Evolutionary conservation across 2,797 vertebrate genomes (phyloP).

Genomic region (Lepidocolaptes lacrymiger): DNA sequence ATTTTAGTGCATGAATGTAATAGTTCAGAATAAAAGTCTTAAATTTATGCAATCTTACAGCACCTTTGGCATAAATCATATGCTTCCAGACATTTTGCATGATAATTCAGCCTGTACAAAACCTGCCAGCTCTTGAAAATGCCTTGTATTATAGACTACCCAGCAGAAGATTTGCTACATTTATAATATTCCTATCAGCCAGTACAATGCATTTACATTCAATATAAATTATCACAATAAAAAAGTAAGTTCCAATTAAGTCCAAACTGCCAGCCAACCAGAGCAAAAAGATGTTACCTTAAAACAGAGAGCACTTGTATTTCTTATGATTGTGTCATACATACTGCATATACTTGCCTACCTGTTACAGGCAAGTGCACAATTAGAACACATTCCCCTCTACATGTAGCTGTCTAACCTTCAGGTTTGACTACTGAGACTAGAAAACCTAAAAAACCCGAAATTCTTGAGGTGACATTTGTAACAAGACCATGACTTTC

Average conservation of each 20-base stretch:
- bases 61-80: slow-evolving; percentile 40
- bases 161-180: not conserved
- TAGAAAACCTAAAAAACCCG: not conserved
- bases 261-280: not conserved
- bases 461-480: not conserved
- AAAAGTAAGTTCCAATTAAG: slow-evolving; percentile 2
- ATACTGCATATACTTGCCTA: not conserved
- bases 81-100: slow-evolving; percentile 8
- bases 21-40: slow-evolving; percentile 22
- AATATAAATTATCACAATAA: slow-evolving; percentile 14
- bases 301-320: not conserved
- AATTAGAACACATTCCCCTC: not conserved
- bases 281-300: not conserved
- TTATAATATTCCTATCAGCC: slow-evolving; percentile 16
- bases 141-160: not conserved
- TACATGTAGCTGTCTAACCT: not conserved
- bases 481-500: not conserved
- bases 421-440: not conserved
- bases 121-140: slow-evolving; percentile 8
- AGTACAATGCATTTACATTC: slow-evolving; percentile 1
- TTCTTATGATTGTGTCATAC: not conserved
- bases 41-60: not conserved
- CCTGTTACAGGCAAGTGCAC: not conserved
- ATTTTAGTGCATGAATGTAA: not conserved
- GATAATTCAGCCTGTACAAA: slow-evolving; percentile 36